Evolutionary conservation across 2,888 invertebrate species (phyloP), one percentile per base, ranked within the genome.

Genomic region (Drosophila ustulata): DNA sequence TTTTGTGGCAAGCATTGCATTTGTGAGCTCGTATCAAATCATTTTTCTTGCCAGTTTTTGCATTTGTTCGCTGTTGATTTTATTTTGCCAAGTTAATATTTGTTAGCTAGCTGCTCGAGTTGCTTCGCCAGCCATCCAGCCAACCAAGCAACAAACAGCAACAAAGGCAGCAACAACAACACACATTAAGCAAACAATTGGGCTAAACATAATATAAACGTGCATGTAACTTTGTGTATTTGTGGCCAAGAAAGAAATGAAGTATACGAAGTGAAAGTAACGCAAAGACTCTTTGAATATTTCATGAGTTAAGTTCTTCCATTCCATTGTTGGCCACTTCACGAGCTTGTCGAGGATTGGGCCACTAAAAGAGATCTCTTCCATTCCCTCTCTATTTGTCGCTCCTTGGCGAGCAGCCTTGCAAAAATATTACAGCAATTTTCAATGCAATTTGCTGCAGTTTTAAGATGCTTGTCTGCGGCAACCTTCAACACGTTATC

Each of bases 391-490:
- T 46, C 6, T 11, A 34, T 37, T 37, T 37, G 13, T 39, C 39
- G 7, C 39, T 4, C 2, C n/a, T 3, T 39, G n/a, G 34, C 37
- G n/a, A 25, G 49, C n/a, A 32, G 59, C 61, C 59, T 39, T 45
- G 51, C 46, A 41, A 64, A 64, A 68, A 68, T 57, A 66, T 69
- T 59, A 55, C 37, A 50, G 49, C 59, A 68, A 68, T 68, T 78
- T 75, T 71, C 75, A 75, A 71, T 81, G 78, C 78, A 81, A 81
- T 81, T 78, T 78, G 67, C 79, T 78, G 75, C 71, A 81, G 71
- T 78, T 78, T 81, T 78, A 75, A 78, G 65, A 50, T 55, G 55
- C 46, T 57, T 63, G 37, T 26, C 53, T 41, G 23, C 32, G 58
- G 50, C 32, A 59, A 26, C 25, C 59, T 50, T 23, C 46, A 34